phyloP scores from a whole-genome alignment of 1,140 invertebrate genomes.

The Hyposmocoma kahamanoa region DNA sequence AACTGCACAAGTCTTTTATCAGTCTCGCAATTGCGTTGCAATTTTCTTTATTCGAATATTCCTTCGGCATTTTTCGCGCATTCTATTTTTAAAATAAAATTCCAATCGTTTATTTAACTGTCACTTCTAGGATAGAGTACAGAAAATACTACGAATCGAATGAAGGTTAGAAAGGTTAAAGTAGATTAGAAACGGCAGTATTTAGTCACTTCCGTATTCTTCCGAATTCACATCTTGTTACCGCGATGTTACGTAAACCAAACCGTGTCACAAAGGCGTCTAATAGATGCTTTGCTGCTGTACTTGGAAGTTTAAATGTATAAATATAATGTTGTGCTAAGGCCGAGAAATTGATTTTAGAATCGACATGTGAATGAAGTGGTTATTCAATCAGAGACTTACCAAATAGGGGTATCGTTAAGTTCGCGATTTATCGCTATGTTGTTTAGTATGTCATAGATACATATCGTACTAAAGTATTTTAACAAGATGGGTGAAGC shows the following conservation, averaged over 20 bases:
- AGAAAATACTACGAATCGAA: slow-evolving; percentile 28
- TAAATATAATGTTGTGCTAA: slow-evolving; percentile 11
- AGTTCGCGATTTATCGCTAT: no score
- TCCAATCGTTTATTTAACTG: slow-evolving; percentile 49
- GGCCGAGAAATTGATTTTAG: slow-evolving; percentile 6
- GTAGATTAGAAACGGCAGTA: slow-evolving; percentile 31
- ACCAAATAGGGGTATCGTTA: no score
- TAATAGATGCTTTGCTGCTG: no score
- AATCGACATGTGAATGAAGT: slow-evolving; percentile 4
- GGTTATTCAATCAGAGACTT: no score
- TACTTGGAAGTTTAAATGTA: no score
- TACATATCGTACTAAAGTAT: no score
- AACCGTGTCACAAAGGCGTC: no score
- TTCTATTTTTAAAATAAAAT: slow-evolving; percentile 13
- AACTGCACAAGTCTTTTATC: slow-evolving; percentile 69
- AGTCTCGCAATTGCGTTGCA: slow-evolving; percentile 62
- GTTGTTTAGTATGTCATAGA: no score
- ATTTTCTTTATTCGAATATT: slow-evolving; percentile 42
- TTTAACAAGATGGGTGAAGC: no score
- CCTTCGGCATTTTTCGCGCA: slow-evolving; percentile 53
- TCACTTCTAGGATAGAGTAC: slow-evolving; percentile 45
- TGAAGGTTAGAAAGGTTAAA: slow-evolving; percentile 21
- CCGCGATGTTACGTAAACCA: no score
- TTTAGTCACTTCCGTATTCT: no score
- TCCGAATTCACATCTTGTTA: no score